Evolutionary conservation across 2,797 vertebrate genomes (phyloP), one percentile per base, ranked within the genome.

Genomic region (Rhinichthys osculus): DNA sequence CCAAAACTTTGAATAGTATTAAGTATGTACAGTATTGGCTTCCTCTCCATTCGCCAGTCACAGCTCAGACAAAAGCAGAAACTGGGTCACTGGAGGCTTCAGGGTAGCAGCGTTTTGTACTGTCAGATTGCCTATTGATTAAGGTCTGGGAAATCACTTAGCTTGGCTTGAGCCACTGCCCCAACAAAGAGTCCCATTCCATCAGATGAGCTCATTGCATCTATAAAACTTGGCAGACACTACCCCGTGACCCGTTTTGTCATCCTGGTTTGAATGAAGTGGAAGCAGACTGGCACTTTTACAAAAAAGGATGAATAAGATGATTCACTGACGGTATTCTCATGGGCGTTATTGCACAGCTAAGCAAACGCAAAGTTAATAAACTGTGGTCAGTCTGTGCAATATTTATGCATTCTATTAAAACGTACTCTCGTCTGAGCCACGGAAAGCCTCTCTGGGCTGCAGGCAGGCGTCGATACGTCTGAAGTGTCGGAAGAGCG

Each of bases 391-490:
- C 44, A 11, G 5, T 54, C n/a, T 70, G 44, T 70, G 35, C 50
- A 44, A 59, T 78, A 70, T 84, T 78, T 57, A 69, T 38, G 77
- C 27, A 71, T 42, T 10, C 33, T 82, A 50, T 67, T 19, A 57
- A 87, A 62, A 78, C 8, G 91, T 93, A 99, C 98, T 99, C 92
- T 99, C 97, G 42, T 99, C 98, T 0, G 98, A 98, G 85, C 98
- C 98, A 10, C 97, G 97, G 92, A 99, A 99, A 1, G 98, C 98
- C 92, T 99, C 98, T 42, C 98, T 93, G 1, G 98, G 98, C 94
- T 99, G 98, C 91, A 99, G 94, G 82, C 98, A 99, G 89, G 97
- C 97, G 78, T 99, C 97, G 71, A 98, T 99, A 70, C 97, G 96
- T 77, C 98, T 96, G 91, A 99, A 99, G 91, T 99, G 98, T 88